A percentile compares a stretch with the other conserved stretches of the same genome.
Evolutionary conservation across 2,888 invertebrate genomes (phyloP).

Genomic region (Frankliniella intonsa): DNA sequence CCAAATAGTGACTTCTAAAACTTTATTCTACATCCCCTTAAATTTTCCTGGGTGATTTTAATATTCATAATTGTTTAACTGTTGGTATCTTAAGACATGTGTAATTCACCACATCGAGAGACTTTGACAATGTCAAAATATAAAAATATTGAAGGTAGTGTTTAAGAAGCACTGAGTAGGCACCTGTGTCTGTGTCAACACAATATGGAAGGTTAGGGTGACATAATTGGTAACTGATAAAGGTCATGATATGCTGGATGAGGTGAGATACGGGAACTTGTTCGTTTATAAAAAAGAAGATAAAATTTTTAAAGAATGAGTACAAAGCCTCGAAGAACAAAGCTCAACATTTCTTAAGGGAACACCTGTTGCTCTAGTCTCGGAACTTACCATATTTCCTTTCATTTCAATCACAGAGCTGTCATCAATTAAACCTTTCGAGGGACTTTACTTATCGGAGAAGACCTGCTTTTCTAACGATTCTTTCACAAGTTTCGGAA

Average conservation of each 20-base stretch:
- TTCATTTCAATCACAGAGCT: not conserved
- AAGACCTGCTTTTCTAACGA: too few relatives aligned
- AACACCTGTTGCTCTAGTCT: not conserved
- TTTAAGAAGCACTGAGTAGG: not conserved
- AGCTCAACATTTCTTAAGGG: not conserved
- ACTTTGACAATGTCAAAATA: too few relatives aligned
- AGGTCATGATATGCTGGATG: not conserved
- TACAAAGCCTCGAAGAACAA: not conserved
- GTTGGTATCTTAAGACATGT: too few relatives aligned
- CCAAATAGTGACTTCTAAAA: not conserved
- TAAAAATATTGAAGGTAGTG: too few relatives aligned
- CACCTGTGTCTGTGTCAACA: not conserved
- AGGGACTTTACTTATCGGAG: too few relatives aligned
- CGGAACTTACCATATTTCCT: not conserved
- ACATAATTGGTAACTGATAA: not conserved
- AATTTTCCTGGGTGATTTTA: not conserved
- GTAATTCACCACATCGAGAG: too few relatives aligned
- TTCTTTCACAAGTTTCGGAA: too few relatives aligned
- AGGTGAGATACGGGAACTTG: not conserved
- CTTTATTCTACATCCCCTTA: not conserved
- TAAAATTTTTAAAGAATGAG: not conserved
- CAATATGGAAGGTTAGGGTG: not conserved
- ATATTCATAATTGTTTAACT: too few relatives aligned
- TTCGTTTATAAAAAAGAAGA: not conserved
- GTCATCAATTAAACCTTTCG: not conserved